Conservation (phyloP, 2,113 vertebrate species). For the Jacana jacana region DNA sequence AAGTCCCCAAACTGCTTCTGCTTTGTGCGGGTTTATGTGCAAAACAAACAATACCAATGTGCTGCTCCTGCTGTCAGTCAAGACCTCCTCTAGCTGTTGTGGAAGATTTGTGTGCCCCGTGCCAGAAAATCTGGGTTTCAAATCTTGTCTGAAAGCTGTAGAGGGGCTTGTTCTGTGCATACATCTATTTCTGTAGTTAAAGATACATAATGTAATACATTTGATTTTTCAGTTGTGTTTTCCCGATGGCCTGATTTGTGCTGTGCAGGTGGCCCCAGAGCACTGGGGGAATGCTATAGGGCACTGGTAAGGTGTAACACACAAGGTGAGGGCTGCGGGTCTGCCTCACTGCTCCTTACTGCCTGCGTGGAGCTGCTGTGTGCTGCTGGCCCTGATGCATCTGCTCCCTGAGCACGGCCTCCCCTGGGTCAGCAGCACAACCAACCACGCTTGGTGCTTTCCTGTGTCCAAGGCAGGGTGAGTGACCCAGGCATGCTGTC, state of each 20-base stretch:
- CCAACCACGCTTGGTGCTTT: neutral
- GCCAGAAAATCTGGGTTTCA: neutral
- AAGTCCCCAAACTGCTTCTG: neutral
- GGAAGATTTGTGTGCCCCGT: neutral
- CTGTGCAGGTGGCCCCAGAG: neutral
- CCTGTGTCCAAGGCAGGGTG: neutral
- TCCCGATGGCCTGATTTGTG: neutral
- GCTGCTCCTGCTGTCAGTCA: neutral
- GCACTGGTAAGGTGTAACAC: fast-evolving
- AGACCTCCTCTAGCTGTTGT: neutral
- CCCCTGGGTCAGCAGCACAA: neutral
- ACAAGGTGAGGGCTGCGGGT: neutral
- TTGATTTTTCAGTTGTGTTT: neutral
- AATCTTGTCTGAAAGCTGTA: neutral
- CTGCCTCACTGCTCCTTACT: neutral
- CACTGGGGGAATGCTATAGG: neutral
- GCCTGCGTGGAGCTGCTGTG: neutral
- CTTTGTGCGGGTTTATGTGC: neutral
- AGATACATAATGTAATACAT: fast-evolving
- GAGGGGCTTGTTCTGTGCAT: neutral
- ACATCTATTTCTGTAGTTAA: neutral
- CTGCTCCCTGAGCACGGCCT: neutral
- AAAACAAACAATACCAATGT: neutral
- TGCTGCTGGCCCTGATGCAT: neutral
- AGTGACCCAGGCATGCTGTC: fast-evolving